phyloP scores from a whole-genome alignment of 53 echinoderm and acorn worm species.

The Holothuria scabra region DNA sequence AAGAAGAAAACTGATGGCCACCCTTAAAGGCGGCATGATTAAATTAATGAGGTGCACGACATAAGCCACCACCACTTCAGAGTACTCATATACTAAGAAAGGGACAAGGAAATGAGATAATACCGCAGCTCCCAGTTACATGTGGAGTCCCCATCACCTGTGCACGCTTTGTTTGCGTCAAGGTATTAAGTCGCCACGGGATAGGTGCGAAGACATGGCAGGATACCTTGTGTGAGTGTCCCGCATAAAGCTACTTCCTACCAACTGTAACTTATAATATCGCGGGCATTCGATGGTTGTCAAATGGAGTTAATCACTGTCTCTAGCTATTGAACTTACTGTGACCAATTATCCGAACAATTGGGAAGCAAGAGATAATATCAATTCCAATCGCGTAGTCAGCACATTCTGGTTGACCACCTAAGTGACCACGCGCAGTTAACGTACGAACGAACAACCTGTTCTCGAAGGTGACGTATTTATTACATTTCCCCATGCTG shows the following conservation, averaged over 20 bases:
- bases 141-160: conserved; percentile 9
- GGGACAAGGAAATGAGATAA: too few species aligned
- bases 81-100: background rate
- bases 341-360: background rate
- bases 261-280: background rate
- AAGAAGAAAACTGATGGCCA: background rate
- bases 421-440: conserved; percentile 11
- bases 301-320: background rate
- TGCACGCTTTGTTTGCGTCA: conserved; percentile 23
- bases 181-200: conserved; percentile 23
- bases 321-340: background rate
- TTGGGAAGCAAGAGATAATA: conserved; percentile 7
- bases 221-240: background rate
- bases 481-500: conserved; percentile 9
- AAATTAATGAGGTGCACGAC: background rate
- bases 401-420: conserved; percentile 10
- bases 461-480: background rate
- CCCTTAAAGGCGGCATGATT: background rate
- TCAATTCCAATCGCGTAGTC: background rate
- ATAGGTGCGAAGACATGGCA: conserved; percentile 19
- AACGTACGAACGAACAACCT: too few species aligned
- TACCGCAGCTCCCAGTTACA: too few species aligned
- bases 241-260: background rate
- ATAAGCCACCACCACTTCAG: background rate
- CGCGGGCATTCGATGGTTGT: background rate